These are phyloP conservation scores for Forbesichthys papilliferus DNA, from an alignment of 2,113 vertebrate species.

Conservation along the genomic window DNA sequence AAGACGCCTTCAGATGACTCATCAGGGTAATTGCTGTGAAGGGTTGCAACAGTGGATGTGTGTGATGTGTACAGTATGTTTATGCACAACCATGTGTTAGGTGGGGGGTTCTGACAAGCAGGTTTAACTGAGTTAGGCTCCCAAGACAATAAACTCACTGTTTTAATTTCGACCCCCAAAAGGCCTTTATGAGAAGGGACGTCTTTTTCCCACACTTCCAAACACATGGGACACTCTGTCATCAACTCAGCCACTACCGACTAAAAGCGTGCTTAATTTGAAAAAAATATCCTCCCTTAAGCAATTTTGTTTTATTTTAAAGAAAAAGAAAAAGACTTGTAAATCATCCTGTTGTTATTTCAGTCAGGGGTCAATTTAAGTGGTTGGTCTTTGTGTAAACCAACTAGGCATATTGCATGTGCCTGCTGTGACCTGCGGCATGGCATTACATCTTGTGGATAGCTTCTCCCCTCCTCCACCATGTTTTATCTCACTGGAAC, in stretches of 20 bases:
- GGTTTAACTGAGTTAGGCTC: slow-evolving; percentile 33
- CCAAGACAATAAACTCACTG: slow-evolving; percentile 61
- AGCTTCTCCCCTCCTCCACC: too few species aligned
- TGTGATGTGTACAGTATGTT: background rate
- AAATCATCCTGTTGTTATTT: slow-evolving; percentile 19
- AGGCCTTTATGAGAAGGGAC: slow-evolving; percentile 34
- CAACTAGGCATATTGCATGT: slow-evolving; percentile 18
- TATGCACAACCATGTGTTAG: too few species aligned
- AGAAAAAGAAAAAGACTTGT: slow-evolving; percentile 17
- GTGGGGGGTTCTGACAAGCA: slow-evolving; percentile 11
- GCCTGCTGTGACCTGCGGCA: background rate
- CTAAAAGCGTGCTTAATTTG: slow-evolving; percentile 31
- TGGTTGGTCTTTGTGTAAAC: slow-evolving; percentile 39
- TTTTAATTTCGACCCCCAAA: slow-evolving; percentile 51
- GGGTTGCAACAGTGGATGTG: slow-evolving; percentile 2
- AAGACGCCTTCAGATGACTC: slow-evolving; percentile 7
- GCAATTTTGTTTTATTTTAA: slow-evolving; percentile 21
- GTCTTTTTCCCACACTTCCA: slow-evolving; percentile 33
- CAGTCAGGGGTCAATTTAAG: slow-evolving; percentile 27
- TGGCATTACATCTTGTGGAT: too few species aligned
- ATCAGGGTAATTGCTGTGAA: slow-evolving; percentile 17
- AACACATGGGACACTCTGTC: slow-evolving; percentile 44
- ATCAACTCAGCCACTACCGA: slow-evolving; percentile 49
- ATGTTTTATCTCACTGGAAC: too few species aligned
- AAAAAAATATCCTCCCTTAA: background rate